Conservation (phyloP, 2,113 vertebrate genomes). For the Hypocryptadius cinnamomeus region DNA sequence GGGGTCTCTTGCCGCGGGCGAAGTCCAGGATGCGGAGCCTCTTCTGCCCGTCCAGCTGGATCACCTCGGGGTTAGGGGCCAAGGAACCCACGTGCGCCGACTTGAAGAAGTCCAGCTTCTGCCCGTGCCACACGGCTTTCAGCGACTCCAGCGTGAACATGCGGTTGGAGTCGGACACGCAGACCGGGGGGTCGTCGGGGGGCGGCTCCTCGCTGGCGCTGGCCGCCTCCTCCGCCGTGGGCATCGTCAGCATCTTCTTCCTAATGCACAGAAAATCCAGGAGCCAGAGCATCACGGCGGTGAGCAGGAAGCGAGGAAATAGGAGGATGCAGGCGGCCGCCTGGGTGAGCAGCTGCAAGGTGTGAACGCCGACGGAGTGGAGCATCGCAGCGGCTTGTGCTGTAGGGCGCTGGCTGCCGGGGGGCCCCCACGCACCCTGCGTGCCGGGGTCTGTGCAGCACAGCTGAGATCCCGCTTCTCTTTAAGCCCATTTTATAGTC, state of each 20-base stretch:
- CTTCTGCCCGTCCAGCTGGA: slow-evolving; percentile 80
- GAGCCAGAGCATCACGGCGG: slow-evolving; percentile 92
- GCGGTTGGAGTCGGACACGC: slow-evolving; percentile 92
- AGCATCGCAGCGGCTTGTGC: slow-evolving; percentile 74
- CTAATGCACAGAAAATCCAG: slow-evolving; percentile 95
- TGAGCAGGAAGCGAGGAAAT: slow-evolving; percentile 92
- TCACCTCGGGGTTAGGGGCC: slow-evolving; percentile 94
- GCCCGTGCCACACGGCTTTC: slow-evolving; percentile 94
- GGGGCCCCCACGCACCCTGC: slow-evolving; percentile 36
- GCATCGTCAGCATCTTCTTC: slow-evolving; percentile 82
- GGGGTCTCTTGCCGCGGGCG: slow-evolving; percentile 83
- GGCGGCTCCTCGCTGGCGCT: slow-evolving; percentile 40
- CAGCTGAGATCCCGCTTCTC: slow-evolving; percentile 74
- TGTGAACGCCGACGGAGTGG: slow-evolving; percentile 82
- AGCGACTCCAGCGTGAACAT: slow-evolving; percentile 96
- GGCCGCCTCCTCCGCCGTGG: slow-evolving; percentile 66
- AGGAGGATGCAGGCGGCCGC: slow-evolving; percentile 88
- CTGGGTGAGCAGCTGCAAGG: slow-evolving; percentile 84
- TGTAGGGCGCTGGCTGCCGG: slow-evolving; percentile 27
- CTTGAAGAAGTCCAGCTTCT: slow-evolving; percentile 96
- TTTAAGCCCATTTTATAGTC: slow-evolving; percentile 89
- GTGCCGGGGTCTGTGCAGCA: slow-evolving; percentile 64
- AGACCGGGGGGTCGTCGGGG: slow-evolving; percentile 89
- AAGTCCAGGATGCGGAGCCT: slow-evolving; percentile 85
- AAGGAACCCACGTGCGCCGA: slow-evolving; percentile 83